A percentile compares a stretch with the other conserved stretches of the same genome.
These are phyloP conservation scores for Ageneiosus marmoratus DNA, from an alignment of 2,113 vertebrate genomes.

Conservation along the genomic window DNA sequence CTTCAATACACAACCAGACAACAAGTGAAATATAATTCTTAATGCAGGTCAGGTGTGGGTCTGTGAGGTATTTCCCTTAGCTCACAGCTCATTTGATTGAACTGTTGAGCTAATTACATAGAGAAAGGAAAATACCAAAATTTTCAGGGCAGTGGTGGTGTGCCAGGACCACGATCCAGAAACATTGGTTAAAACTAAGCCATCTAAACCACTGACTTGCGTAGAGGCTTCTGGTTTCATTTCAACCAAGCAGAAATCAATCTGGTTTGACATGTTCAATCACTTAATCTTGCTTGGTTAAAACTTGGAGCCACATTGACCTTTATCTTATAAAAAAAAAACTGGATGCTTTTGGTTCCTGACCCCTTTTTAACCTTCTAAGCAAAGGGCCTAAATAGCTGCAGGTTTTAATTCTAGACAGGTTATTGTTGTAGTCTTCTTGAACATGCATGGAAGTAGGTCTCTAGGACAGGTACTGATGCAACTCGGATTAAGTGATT, in stretches of 20 bases:
- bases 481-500: not conserved
- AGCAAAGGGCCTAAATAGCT: not conserved
- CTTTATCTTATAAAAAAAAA: not conserved
- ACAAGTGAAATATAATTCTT: not conserved
- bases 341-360: not conserved
- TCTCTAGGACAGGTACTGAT: not conserved
- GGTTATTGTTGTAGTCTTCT: not conserved
- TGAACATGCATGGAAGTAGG: not conserved
- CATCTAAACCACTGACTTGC: not conserved
- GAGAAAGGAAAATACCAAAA: not conserved
- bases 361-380: not conserved
- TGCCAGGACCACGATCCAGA: not conserved
- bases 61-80: not conserved
- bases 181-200: not conserved
- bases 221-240: not conserved
- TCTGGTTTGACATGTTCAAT: not conserved
- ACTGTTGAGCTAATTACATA: not conserved
- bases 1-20: not conserved
- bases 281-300: not conserved
- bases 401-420: not conserved
- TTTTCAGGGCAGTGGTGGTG: not conserved
- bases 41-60: not conserved
- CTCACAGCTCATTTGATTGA: not conserved
- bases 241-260: not conserved
- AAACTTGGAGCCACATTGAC: not conserved